Percentiles rank a stretch among this genome's conserved stretches.
These are phyloP conservation scores for Eulemur rufifrons DNA, from an alignment of 2,113 vertebrate species.

Conservation along the genomic window DNA sequence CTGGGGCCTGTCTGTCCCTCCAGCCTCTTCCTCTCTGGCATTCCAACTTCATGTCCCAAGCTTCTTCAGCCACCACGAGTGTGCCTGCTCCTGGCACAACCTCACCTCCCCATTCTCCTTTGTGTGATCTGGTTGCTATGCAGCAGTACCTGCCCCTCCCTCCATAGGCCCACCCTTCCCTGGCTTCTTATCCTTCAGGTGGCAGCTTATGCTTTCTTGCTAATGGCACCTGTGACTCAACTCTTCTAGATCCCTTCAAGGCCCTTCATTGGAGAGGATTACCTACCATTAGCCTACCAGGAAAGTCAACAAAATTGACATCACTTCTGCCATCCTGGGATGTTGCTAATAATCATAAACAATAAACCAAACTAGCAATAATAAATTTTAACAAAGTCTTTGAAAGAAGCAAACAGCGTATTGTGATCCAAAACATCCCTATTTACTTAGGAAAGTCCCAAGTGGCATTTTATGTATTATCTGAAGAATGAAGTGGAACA, in stretches of 20 bases:
- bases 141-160: not conserved
- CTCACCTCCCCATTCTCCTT: not conserved
- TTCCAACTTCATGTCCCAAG: accelerated
- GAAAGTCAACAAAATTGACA: not conserved
- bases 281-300: not conserved
- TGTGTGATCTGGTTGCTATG: accelerated
- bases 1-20: no score
- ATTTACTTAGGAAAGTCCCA: not conserved
- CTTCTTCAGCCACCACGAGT: accelerated
- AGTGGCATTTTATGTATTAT: not conserved
- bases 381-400: not conserved
- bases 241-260: not conserved
- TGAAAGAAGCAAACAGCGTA: not conserved
- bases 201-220: not conserved
- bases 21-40: no score
- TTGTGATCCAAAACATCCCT: not conserved
- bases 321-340: not conserved
- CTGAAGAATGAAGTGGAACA: not conserved
- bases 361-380: not conserved
- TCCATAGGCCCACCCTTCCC: not conserved
- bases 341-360: not conserved
- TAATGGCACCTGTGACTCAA: not conserved
- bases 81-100: not conserved
- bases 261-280: not conserved
- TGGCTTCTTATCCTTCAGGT: not conserved